These are phyloP conservation scores for Magallana angulata DNA, from an alignment of 1,140 invertebrate species.

Conservation along the genomic window DNA sequence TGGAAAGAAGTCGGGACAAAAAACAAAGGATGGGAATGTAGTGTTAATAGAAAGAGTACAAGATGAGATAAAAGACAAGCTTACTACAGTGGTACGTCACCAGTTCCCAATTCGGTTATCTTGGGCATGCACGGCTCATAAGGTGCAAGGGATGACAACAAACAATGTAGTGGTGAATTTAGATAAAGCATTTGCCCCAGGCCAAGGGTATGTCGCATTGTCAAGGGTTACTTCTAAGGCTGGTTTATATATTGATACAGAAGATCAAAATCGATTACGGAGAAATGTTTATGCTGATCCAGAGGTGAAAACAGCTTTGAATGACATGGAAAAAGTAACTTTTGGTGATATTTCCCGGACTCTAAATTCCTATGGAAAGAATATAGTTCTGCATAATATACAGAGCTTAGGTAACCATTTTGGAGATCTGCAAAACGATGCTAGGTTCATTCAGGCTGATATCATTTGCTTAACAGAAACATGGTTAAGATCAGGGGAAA, in stretches of 20 bases:
- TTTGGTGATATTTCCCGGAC: no score
- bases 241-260: no score
- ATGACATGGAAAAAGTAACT: no score
- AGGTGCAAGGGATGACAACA: slow-evolving; percentile 35
- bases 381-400: no score
- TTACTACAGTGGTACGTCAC: background rate
- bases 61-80: background rate
- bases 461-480: background rate
- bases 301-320: no score
- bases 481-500: background rate
- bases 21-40: no score
- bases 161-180: background rate
- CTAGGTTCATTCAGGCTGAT: background rate
- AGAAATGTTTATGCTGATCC: background rate
- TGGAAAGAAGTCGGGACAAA: no score
- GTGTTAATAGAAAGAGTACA: background rate
- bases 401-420: no score
- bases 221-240: no score
- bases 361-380: no score
- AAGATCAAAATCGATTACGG: background rate
- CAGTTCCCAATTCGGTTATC: background rate
- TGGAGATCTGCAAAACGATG: background rate
- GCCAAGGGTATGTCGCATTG: no score
- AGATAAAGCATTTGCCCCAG: no score
- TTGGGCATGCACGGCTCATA: slow-evolving; percentile 39